A percentile compares a stretch with the other conserved stretches of the same genome.
Evolutionary conservation across 2,888 invertebrate species (phyloP).

Genomic region (Aricia artaxerxes): DNA sequence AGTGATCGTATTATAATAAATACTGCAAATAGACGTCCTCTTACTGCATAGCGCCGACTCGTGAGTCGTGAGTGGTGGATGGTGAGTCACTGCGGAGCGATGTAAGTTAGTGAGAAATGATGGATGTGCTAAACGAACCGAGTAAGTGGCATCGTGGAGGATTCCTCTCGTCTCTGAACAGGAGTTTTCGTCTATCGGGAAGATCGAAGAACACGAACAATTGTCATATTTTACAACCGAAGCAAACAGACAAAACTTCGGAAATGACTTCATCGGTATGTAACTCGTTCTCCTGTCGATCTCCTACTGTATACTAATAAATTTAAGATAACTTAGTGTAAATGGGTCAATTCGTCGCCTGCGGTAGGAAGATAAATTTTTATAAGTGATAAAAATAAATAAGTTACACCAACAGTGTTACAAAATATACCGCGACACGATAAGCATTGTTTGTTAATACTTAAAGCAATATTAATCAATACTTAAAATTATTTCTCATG

Average conservation of each 20-base stretch:
- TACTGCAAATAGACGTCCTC: slow-evolving; percentile 44
- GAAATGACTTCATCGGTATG: slow-evolving; percentile 58
- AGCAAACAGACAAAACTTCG: slow-evolving; percentile 56
- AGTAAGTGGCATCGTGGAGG: slow-evolving; percentile 73
- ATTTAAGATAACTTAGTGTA: slow-evolving; percentile 42
- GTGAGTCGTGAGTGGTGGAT: slow-evolving; percentile 46
- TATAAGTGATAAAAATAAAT: slow-evolving; percentile 19
- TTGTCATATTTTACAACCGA: slow-evolving; percentile 55
- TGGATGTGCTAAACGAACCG: slow-evolving; percentile 68
- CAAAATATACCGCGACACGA: slow-evolving; percentile 11
- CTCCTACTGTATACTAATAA: slow-evolving; percentile 36
- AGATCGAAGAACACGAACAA: slow-evolving; percentile 58
- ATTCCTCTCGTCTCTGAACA: slow-evolving; percentile 71
- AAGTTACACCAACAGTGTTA: background rate
- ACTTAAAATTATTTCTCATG: slow-evolving; percentile 39
- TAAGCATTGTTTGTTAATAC: slow-evolving; percentile 16
- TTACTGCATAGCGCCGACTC: slow-evolving; percentile 37
- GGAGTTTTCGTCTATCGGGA: slow-evolving; percentile 70
- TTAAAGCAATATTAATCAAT: background rate
- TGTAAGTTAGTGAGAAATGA: slow-evolving; percentile 68
- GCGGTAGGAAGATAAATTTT: slow-evolving; percentile 34
- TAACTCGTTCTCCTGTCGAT: slow-evolving; percentile 38
- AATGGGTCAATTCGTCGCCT: slow-evolving; percentile 38
- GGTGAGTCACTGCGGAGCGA: slow-evolving; percentile 68
- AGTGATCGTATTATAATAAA: slow-evolving; percentile 45